Conservation (phyloP, 2,888 invertebrate genomes). For the Nebria brevicollis region DNA sequence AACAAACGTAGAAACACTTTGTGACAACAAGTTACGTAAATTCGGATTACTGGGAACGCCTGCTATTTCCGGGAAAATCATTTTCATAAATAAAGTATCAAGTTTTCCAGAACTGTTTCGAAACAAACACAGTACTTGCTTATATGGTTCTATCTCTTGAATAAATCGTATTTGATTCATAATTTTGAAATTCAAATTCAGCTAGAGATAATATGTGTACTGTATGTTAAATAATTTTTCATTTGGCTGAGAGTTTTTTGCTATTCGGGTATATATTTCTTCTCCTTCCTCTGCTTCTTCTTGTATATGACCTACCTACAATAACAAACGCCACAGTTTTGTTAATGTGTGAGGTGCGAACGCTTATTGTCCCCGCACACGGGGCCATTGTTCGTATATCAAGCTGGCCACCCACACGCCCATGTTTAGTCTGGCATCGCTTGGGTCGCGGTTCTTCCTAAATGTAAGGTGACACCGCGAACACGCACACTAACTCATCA, state of each 20-base stretch:
- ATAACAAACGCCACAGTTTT: too few species aligned
- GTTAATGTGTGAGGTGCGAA: neutral
- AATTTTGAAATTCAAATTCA: too few species aligned
- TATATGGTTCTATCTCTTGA: too few species aligned
- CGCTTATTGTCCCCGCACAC: neutral
- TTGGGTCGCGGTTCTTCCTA: neutral
- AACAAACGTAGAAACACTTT: neutral
- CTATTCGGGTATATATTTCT: too few species aligned
- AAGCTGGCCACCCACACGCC: neutral
- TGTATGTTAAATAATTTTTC: too few species aligned
- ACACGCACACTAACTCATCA: neutral
- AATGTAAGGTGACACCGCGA: neutral
- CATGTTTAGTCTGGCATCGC: neutral
- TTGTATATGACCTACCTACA: too few species aligned
- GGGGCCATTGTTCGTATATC: neutral
- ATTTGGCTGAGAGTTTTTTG: too few species aligned
- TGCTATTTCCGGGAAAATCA: neutral
- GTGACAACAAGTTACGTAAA: neutral
- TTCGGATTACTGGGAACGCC: neutral
- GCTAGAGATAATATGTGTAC: too few species aligned
- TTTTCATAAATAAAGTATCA: neutral
- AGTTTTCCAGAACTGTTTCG: neutral
- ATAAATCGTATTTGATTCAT: too few species aligned
- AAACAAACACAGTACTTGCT: too few species aligned
- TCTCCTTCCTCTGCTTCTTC: too few species aligned